Conservation (phyloP, 2,113 vertebrate genomes). For the Sylvia atricapilla region DNA sequence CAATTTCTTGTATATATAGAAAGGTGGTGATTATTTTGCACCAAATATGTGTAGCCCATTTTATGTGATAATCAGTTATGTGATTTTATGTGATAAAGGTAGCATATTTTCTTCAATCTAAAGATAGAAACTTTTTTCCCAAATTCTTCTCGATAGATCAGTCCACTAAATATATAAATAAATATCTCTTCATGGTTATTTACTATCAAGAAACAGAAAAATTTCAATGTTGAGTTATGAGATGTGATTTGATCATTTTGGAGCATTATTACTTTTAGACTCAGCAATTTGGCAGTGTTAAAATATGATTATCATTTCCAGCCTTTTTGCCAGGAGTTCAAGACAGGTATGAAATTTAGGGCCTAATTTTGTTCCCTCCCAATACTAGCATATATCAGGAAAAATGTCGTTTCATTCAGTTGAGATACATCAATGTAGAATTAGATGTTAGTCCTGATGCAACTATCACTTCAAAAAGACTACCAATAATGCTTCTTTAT, state of each 20-base stretch:
- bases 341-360: constrained; percentile 38
- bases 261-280: background rate
- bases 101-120: background rate
- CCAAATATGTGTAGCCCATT: background rate
- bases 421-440: background rate
- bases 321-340: background rate
- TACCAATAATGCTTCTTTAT: background rate
- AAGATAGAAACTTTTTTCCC: background rate
- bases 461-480: background rate
- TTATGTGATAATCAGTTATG: background rate
- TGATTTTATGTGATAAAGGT: background rate
- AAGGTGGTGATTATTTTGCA: background rate
- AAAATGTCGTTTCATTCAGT: background rate
- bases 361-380: background rate
- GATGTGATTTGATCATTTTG: background rate
- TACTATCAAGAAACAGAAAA: background rate
- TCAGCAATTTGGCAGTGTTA: background rate
- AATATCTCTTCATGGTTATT: background rate
- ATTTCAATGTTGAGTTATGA: background rate
- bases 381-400: background rate
- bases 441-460: background rate
- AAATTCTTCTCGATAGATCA: background rate
- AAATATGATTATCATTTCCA: background rate
- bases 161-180: background rate
- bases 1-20: background rate